Evolutionary conservation across 2,888 invertebrate genomes (phyloP), one percentile per base, ranked within the genome.

Genomic region (Alentia gelatinosa): DNA sequence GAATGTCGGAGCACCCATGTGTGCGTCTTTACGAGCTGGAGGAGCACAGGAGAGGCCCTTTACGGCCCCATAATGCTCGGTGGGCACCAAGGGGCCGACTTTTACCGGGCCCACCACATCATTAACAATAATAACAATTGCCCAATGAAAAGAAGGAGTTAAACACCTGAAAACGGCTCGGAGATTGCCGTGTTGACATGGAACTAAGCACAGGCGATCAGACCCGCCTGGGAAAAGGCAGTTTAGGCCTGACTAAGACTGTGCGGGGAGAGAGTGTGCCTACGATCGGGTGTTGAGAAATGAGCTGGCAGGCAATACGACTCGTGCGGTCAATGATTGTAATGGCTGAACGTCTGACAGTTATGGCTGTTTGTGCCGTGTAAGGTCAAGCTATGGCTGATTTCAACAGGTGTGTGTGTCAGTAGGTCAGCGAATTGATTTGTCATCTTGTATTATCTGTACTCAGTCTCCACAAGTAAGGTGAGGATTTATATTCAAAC

Each of bases 81-180:
- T 39, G 15, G 39, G 83, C 23, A 39, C 83, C 83, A 83, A 26
- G 42, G 37, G 83, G 35, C 4, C 40, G 86, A 12, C 86, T 86
- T 86, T 86, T 86, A 86, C 30, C n/a, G 86, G 5, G 47, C 0
- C 26, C 19, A 30, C 86, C 47, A 47, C 86, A 47, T 42, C 86
- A 86, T 86, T 86, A 86, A 86, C 86, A 86, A 86, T 86, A 86
- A 86, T 86, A 86, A 86, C 86, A 86, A 86, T 86, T 86, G 86
- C 86, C 35, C 86, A 86, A 86, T 86, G 86, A 86, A 86, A 86
- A 86, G 86, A 86, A 33, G 86, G 86, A 86, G 86, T 50, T 86
- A 86, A 86, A 42, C 86, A 47, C 86, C 86, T 23, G 33, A 47
- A 47, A 42, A 50, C 30, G 50, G 50, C 86, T 9, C 84, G 23